Base-by-base conservation (phyloP, 2,888 invertebrate species). In the Pheosia tremula region DNA sequence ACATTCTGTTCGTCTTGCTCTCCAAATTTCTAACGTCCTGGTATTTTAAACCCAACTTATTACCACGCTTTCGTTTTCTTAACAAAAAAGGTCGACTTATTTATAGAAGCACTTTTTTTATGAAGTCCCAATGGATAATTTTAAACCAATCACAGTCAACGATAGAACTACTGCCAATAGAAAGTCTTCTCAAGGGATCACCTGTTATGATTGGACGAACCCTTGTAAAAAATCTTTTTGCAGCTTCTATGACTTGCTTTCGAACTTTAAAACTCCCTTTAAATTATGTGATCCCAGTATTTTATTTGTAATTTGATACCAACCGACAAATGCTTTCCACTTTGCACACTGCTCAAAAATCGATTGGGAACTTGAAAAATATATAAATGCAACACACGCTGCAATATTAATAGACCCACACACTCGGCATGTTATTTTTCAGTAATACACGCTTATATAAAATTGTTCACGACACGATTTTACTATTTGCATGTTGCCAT, bases 391-490 rank as follows among this genome's bases (percentile, higher is more conserved):
- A 77, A 76, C 76, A 84, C 84, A 82, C 82, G 72, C 72, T 72
- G 71, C 72, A 66, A 58, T 60, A 53, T 59, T 37, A 58, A 59
- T 72, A 70, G 62, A 56, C 63, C 66, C 43, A 60, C 67, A 65
- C 71, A 71, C 71, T 59, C 56, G 70, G 80, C 78, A 79, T 77
- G 79, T 66, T 64, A 53, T 56, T 9, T 54, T 41, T 43, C 53
- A 50, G 59, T 53, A 61, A 47, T 45, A 66, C 58, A 68, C 59
- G 68, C 63, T 68, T 71, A 24, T 24, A 37, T 38, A 79, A 81
- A 56, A 78, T 79, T 80, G 80, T 82, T 64, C 67, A 75, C 52
- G 77, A 81, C 80, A 80, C 82, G 80, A 75, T 75, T 64, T 59
- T 53, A 58, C 50, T 62, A 50, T 63, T 61, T 69, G 75, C 79